Conservation (phyloP, 2,888 invertebrate genomes). For the Dicycla oo region DNA sequence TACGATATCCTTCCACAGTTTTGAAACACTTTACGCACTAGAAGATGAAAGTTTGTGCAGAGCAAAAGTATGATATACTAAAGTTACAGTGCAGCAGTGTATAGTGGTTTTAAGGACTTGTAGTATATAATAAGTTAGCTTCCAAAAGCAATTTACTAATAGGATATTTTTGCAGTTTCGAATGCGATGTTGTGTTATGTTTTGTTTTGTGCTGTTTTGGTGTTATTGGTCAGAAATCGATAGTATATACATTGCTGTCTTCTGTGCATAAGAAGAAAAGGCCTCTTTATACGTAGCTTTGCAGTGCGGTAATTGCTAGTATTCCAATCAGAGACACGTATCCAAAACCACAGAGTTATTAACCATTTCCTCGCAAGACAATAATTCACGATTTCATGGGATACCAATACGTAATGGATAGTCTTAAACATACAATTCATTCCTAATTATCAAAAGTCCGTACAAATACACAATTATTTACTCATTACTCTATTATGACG, state of each 20-base stretch:
- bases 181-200: neutral
- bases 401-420: neutral
- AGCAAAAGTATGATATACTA: neutral
- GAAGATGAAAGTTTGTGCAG: conserved; percentile 3
- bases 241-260: neutral
- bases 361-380: neutral
- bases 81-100: neutral
- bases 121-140: neutral
- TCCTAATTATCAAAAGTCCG: neutral
- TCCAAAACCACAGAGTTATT: neutral
- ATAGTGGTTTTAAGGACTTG: neutral
- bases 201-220: neutral
- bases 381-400: neutral
- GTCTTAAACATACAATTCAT: neutral
- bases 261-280: neutral
- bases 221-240: neutral
- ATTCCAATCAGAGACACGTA: neutral
- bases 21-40: conserved; percentile 19
- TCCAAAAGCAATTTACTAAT: neutral
- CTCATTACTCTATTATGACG: conserved; percentile 38
- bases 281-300: neutral
- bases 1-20: conserved; percentile 14
- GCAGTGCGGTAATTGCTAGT: neutral
- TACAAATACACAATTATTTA: conserved; percentile 23
- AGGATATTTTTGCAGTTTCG: neutral